Conservation (phyloP, 2,113 vertebrate genomes). For the Delphinapterus leucas region DNA sequence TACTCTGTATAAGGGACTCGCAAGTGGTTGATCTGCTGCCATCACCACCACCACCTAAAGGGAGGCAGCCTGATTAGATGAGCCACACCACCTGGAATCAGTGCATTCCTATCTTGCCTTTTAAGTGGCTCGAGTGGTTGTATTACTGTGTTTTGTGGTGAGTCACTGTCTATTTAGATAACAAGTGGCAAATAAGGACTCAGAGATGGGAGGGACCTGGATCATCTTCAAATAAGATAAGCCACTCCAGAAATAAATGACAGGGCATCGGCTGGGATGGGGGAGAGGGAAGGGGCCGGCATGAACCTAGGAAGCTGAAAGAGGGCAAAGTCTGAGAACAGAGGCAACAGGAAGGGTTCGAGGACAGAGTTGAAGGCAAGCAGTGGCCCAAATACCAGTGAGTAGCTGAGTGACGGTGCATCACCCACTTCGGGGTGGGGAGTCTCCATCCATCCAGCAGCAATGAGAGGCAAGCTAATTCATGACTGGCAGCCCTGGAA, state of each 20-base stretch:
- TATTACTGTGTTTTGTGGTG: not conserved
- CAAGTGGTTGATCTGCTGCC: not conserved
- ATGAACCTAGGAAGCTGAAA: not conserved
- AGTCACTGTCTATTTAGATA: constrained; percentile 33
- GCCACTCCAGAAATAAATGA: not conserved
- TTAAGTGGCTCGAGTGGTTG: not conserved
- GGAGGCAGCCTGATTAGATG: no score
- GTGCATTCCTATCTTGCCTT: not conserved
- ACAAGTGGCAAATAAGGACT: constrained; percentile 12
- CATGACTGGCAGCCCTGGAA: not conserved
- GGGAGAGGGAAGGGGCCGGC: not conserved
- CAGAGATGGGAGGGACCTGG: not conserved
- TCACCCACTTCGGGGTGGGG: not conserved
- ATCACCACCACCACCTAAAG: not conserved
- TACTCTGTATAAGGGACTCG: not conserved
- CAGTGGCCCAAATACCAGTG: not conserved
- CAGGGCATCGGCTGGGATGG: not conserved
- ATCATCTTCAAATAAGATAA: constrained; percentile 40
- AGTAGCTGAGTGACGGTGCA: rapidly evolving
- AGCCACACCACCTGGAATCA: not conserved
- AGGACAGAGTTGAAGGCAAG: not conserved
- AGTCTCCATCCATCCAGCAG: not conserved
- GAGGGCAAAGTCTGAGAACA: not conserved
- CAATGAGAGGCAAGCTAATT: not conserved
- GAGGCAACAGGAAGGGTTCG: not conserved